A percentile compares a stretch with the other conserved stretches of the same genome.
Evolutionary conservation across 2,113 vertebrate species (phyloP).

Genomic region (Zosterops hypoxanthus): DNA sequence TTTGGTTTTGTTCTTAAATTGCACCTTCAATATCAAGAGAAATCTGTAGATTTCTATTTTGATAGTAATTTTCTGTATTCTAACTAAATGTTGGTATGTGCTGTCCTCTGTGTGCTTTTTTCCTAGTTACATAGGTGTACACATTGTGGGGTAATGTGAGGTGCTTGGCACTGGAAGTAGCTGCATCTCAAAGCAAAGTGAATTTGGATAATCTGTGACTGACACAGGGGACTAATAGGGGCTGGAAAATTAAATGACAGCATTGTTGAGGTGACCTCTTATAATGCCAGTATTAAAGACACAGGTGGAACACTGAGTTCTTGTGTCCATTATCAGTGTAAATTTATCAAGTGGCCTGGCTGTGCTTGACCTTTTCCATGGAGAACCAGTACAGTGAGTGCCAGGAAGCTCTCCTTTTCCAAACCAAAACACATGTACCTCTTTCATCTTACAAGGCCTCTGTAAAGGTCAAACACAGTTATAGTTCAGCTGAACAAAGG

Average conservation of each 20-base stretch:
- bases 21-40: not conserved
- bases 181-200: not conserved
- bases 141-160: not conserved
- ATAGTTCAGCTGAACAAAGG: not conserved
- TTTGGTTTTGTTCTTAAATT: not conserved
- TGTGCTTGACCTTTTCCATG: not conserved
- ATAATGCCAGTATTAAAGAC: not conserved
- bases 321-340: not conserved
- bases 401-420: not conserved
- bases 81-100: not conserved
- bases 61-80: not conserved
- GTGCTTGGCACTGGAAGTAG: not conserved
- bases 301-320: not conserved
- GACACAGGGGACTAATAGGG: not conserved
- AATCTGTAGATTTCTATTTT: not conserved
- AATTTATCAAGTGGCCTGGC: not conserved
- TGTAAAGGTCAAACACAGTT: not conserved
- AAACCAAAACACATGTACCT: not conserved
- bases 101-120: not conserved
- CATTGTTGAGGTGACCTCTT: not conserved
- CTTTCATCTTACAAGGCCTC: not conserved
- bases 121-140: not conserved
- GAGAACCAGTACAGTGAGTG: not conserved
- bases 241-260: not conserved
- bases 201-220: not conserved